Conservation (phyloP, 2,888 invertebrate species). For the Dasypolia templi region DNA sequence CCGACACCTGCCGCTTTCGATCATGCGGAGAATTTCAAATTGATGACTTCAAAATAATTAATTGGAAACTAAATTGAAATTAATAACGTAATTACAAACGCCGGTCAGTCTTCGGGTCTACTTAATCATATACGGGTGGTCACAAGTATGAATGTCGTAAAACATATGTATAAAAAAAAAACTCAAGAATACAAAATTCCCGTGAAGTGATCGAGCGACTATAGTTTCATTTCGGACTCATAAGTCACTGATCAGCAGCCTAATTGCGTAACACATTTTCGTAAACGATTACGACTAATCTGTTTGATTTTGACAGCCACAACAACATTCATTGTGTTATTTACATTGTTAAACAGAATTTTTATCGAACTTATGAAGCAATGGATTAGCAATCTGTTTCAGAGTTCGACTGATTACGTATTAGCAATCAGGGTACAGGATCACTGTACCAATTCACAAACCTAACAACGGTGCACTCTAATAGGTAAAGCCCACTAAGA, state of each 20-base stretch:
- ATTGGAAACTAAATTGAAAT: slow-evolving; percentile 38
- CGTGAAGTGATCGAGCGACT: background rate
- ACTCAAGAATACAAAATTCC: background rate
- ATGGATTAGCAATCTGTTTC: too few species aligned
- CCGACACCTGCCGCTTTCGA: slow-evolving; percentile 75
- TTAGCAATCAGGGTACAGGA: too few species aligned
- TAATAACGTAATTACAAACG: slow-evolving; percentile 20
- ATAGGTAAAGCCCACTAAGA: slow-evolving; percentile 73
- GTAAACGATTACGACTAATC: too few species aligned
- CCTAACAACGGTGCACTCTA: slow-evolving; percentile 61
- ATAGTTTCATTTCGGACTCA: background rate
- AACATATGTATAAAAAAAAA: background rate
- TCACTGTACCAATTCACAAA: slow-evolving; percentile 21
- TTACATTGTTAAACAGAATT: too few species aligned
- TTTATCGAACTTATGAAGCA: too few species aligned
- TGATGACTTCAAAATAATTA: slow-evolving; percentile 68
- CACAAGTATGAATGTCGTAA: background rate
- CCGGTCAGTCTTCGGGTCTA: background rate
- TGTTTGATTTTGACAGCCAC: too few species aligned
- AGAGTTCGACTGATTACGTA: too few species aligned
- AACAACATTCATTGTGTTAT: too few species aligned
- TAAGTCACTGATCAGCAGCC: background rate
- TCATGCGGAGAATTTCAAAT: slow-evolving; percentile 78
- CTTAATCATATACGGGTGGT: slow-evolving; percentile 5
- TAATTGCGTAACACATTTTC: too few species aligned